Evolutionary conservation across 1,140 invertebrate genomes (phyloP).

Genomic region (Phenacoccus solenopsis): DNA sequence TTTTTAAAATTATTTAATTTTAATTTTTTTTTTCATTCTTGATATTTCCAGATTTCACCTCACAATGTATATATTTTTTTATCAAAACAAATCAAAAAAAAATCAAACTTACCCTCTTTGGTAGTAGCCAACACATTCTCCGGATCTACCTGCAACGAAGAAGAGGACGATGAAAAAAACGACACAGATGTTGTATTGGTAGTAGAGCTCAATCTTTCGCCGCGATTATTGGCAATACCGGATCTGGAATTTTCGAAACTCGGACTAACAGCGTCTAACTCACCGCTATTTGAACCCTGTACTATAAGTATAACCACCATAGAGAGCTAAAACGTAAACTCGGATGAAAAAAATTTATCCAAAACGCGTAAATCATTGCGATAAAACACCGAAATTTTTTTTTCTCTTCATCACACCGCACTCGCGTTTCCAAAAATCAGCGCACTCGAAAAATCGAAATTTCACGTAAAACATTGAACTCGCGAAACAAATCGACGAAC

Average conservation of each 20-base stretch:
- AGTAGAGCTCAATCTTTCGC: not conserved
- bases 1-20: too few relatives aligned
- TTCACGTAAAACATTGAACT: not conserved
- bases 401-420: not conserved
- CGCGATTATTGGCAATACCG: not conserved
- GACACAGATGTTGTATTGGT: constrained; percentile 26
- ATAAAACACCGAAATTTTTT: too few relatives aligned
- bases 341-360: not conserved
- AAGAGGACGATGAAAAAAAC: constrained; percentile 27
- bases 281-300: not conserved
- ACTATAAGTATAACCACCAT: not conserved
- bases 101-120: constrained; percentile 37
- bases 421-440: not conserved
- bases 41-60: too few relatives aligned
- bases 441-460: not conserved
- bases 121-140: constrained; percentile 37
- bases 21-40: too few relatives aligned
- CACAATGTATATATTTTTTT: too few relatives aligned
- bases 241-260: too few relatives aligned
- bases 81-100: too few relatives aligned
- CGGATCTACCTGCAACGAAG: constrained; percentile 37
- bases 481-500: not conserved
- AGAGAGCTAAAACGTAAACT: too few relatives aligned
- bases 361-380: too few relatives aligned
- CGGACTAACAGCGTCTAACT: not conserved